A percentile compares a stretch with the other conserved stretches of the same genome.
Conservation (phyloP, 2,113 vertebrate genomes). For the Callipepla squamata region DNA sequence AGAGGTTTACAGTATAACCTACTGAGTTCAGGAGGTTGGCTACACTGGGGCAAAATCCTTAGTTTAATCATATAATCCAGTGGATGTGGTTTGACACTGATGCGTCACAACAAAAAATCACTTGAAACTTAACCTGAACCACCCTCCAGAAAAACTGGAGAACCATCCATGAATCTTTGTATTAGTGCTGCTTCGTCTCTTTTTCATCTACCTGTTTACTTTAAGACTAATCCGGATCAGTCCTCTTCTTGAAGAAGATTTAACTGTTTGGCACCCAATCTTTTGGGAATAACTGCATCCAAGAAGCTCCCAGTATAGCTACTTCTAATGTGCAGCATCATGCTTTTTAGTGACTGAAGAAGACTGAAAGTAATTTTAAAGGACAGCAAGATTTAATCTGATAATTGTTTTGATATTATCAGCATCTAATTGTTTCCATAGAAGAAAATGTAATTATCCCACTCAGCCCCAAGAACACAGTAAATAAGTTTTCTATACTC, state of each 20-base stretch:
- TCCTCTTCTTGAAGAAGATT: background rate
- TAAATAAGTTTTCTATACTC: background rate
- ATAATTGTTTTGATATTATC: background rate
- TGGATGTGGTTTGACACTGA: background rate
- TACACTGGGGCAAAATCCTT: background rate
- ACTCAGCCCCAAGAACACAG: background rate
- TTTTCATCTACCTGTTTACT: background rate
- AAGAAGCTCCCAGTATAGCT: rapidly evolving
- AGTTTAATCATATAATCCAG: background rate
- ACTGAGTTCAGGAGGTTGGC: background rate
- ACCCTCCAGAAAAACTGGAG: background rate
- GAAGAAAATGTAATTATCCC: background rate
- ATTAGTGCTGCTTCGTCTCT: background rate
- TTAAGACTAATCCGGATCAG: background rate
- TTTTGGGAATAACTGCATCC: background rate
- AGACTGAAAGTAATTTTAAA: background rate
- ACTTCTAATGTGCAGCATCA: rapidly evolving
- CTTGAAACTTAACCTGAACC: background rate
- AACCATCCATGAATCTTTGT: rapidly evolving
- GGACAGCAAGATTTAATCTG: background rate
- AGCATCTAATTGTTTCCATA: background rate
- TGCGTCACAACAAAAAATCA: background rate
- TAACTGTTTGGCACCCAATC: background rate
- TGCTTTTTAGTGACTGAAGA: background rate
- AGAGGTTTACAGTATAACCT: background rate